Evolutionary conservation across 2,888 invertebrate species (phyloP).

Genomic region (Epinotia nisella): DNA sequence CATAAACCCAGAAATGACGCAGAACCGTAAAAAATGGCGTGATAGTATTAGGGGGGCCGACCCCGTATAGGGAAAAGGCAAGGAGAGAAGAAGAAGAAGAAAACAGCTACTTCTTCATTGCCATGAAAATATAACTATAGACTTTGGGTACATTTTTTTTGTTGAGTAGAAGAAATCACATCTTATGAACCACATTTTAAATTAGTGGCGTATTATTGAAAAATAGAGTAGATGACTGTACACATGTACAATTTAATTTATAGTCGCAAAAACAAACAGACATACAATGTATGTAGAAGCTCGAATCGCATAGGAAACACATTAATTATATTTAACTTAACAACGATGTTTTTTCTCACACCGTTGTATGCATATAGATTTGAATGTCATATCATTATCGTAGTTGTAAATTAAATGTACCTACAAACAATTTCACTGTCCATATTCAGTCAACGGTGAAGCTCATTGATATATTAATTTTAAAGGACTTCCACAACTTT

Average conservation of each 20-base stretch:
- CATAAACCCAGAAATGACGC: too few species aligned
- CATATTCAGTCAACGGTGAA: not conserved
- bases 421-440: not conserved
- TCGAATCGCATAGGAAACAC: slow-evolving; percentile 24
- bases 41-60: too few species aligned
- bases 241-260: slow-evolving; percentile 26
- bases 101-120: too few species aligned
- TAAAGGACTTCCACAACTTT: not conserved
- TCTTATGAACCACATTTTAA: too few species aligned
- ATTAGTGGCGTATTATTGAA: not conserved
- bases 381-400: not conserved
- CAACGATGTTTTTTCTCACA: not conserved
- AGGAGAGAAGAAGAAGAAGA: too few species aligned
- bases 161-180: too few species aligned
- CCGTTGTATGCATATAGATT: slow-evolving; percentile 2
- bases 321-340: slow-evolving; percentile 31
- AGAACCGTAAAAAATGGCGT: too few species aligned
- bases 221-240: slow-evolving; percentile 5
- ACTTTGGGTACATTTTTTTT: too few species aligned
- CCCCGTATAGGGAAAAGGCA: too few species aligned
- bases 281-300: slow-evolving; percentile 8
- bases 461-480: not conserved
- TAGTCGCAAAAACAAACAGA: slow-evolving; percentile 28
- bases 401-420: not conserved
- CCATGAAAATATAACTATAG: too few species aligned